phyloP scores from a whole-genome alignment of 2,888 invertebrate genomes.

The Lasiommata megera region DNA sequence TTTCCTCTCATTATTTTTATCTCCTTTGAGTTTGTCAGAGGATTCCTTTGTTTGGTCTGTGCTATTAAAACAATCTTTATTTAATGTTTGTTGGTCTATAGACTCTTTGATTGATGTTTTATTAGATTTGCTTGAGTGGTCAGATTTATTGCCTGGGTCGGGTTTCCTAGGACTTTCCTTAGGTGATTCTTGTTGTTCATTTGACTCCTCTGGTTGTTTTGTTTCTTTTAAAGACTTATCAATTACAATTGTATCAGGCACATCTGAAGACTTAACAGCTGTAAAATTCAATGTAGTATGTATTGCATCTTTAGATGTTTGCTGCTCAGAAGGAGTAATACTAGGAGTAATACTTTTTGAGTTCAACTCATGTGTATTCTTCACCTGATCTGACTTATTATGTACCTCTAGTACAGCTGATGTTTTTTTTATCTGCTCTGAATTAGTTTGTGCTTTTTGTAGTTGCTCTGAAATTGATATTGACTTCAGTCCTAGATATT shows the following conservation, averaged over 20 bases:
- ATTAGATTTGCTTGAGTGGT: neutral
- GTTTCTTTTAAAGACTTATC: neutral
- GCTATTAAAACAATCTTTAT: constrained; percentile 8
- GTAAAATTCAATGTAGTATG: too few relatives aligned
- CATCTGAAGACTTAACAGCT: neutral
- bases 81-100: neutral
- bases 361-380: neutral
- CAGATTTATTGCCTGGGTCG: neutral
- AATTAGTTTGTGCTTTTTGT: neutral
- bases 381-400: neutral
- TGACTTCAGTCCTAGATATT: neutral
- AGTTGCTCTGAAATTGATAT: neutral
- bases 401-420: neutral
- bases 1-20: constrained; percentile 31
- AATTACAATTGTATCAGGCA: neutral
- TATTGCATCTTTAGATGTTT: neutral
- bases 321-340: neutral
- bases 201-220: neutral
- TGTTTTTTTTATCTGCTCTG: neutral
- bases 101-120: neutral
- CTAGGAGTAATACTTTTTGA: neutral
- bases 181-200: constrained; percentile 2
- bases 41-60: constrained; percentile 42
- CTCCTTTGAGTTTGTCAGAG: constrained; percentile 28
- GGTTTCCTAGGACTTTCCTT: neutral